Evolutionary conservation across 2,797 vertebrate genomes (phyloP).

Genomic region (Brachyrhaphis roseni): DNA sequence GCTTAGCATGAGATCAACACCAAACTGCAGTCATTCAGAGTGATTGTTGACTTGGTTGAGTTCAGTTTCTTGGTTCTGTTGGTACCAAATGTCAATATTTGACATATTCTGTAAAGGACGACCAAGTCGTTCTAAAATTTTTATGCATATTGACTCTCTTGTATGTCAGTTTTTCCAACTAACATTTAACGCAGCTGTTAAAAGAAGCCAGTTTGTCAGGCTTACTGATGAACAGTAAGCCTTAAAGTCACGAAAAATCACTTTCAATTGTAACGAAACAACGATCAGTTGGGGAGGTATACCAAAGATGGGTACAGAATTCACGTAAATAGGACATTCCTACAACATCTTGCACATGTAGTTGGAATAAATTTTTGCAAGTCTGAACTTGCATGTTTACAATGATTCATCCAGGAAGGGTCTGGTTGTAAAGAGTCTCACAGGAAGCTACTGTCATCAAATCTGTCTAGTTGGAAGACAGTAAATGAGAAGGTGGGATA

Average conservation of each 20-base stretch:
- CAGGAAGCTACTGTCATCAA: constrained; percentile 30
- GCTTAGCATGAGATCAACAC: not conserved
- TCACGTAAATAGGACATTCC: no score
- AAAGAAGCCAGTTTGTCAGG: not conserved
- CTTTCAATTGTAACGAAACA: no score
- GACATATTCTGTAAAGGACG: not conserved
- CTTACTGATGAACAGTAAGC: not conserved
- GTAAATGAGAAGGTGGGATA: constrained; percentile 16
- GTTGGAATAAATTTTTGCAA: not conserved
- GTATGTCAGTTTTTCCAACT: not conserved
- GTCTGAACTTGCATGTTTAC: not conserved
- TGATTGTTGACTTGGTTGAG: not conserved
- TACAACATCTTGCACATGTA: not conserved
- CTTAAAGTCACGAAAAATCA: no score
- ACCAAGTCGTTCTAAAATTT: not conserved
- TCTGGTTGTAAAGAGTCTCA: constrained; percentile 22
- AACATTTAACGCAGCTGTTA: not conserved
- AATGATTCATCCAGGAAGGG: constrained; percentile 21
- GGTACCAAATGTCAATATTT: not conserved
- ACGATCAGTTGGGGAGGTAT: no score
- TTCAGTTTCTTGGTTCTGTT: not conserved
- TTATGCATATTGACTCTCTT: not conserved
- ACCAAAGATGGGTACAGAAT: no score
- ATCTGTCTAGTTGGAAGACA: not conserved
- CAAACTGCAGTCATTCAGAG: not conserved